Conservation (phyloP, 64 coral and sea anemone genomes). For the Catalaphyllia jardinei region DNA sequence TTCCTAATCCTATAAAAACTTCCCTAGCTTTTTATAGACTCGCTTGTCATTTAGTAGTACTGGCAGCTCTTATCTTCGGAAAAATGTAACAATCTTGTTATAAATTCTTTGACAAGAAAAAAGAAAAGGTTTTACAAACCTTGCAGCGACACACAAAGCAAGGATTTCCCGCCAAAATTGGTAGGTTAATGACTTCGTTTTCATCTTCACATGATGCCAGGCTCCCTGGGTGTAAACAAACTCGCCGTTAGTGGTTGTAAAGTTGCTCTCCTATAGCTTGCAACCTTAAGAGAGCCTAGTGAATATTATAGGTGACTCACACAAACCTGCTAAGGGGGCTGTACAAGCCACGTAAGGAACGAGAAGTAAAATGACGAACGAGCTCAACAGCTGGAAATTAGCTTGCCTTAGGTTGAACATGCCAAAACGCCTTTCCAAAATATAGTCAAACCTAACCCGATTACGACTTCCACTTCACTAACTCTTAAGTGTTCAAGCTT, state of each 20-base stretch:
- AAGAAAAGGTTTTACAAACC: conserved; percentile 28
- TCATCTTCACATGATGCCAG: conserved; percentile 40
- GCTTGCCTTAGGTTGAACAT: conserved; percentile 11
- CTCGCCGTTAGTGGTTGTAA: conserved; percentile 16
- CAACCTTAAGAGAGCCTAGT: not conserved
- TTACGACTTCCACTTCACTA: conserved; percentile 44
- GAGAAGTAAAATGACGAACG: conserved; percentile 18
- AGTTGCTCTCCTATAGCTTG: conserved; percentile 24
- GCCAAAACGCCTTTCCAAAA: conserved; percentile 16
- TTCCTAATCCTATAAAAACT: conserved; percentile 35
- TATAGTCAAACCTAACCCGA: conserved; percentile 38
- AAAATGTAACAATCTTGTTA: conserved; percentile 1
- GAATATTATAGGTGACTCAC: not conserved
- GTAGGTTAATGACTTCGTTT: conserved; percentile 42
- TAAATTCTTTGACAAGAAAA: conserved; percentile 36
- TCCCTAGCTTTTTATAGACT: conserved; percentile 17
- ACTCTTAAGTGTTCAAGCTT: conserved; percentile 26
- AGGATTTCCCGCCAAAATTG: conserved; percentile 66
- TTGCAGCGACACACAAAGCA: conserved; percentile 55
- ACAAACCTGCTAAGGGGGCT: not conserved
- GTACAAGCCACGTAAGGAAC: not conserved
- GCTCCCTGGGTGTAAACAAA: conserved; percentile 50
- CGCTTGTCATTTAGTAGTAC: not conserved
- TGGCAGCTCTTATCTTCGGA: conserved; percentile 6
- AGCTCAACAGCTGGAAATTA: conserved; percentile 18